A percentile compares a stretch with the other conserved stretches of the same genome.
phyloP scores from a whole-genome alignment of 2,888 invertebrate species.

The Dilophus febrilis region DNA sequence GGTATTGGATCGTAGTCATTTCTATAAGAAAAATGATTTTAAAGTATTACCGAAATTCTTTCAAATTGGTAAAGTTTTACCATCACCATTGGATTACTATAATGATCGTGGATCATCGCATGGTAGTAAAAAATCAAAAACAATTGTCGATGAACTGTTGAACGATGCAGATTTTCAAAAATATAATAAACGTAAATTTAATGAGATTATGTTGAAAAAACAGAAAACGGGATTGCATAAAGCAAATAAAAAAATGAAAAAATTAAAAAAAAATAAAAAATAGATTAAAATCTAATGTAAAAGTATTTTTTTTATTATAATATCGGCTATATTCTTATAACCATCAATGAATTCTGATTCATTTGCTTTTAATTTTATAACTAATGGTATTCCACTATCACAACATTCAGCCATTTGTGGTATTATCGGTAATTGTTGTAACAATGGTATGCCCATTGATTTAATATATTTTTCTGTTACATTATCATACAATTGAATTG shows the following conservation, averaged over 20 bases:
- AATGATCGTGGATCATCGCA: slow-evolving; percentile 57
- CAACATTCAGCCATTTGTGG: slow-evolving; percentile 23
- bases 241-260: slow-evolving; percentile 55
- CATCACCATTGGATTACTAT: slow-evolving; percentile 76
- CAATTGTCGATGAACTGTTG: slow-evolving; percentile 84
- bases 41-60: slow-evolving; percentile 84
- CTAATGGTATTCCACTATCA: slow-evolving; percentile 24
- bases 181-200: slow-evolving; percentile 64
- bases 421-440: slow-evolving; percentile 38
- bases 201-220: slow-evolving; percentile 55
- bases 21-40: slow-evolving; percentile 85
- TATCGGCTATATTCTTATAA: too few species aligned
- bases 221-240: slow-evolving; percentile 53
- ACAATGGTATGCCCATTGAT: slow-evolving; percentile 45
- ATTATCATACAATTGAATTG: slow-evolving; percentile 55
- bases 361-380: slow-evolving; percentile 19
- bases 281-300: slow-evolving; percentile 14
- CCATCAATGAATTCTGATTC: slow-evolving; percentile 14
- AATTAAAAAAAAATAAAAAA: slow-evolving; percentile 38
- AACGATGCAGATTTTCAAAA: slow-evolving; percentile 73
- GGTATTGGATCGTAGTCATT: slow-evolving; percentile 77
- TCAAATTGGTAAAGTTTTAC: slow-evolving; percentile 72
- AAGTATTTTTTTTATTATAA: too few species aligned
- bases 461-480: slow-evolving; percentile 42
- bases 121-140: slow-evolving; percentile 62